Evolutionary conservation across 1,140 invertebrate genomes (phyloP).

Genomic region (Drosophila kurseongensis): DNA sequence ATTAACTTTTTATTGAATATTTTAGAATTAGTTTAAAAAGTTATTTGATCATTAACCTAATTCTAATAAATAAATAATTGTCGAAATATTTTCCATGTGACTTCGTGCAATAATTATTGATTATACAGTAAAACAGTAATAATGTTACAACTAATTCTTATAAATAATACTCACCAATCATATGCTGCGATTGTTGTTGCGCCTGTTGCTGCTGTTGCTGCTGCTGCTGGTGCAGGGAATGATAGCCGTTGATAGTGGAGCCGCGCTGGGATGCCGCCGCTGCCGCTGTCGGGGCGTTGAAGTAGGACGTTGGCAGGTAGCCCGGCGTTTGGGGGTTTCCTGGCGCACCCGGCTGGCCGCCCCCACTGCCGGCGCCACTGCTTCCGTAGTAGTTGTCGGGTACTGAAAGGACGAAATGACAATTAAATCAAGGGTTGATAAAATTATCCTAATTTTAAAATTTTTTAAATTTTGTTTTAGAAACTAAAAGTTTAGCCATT

Average conservation of each 20-base stretch:
- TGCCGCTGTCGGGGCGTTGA: constrained; percentile 73
- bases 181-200: constrained; percentile 67
- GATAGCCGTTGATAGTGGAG: constrained; percentile 67
- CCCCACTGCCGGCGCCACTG: constrained; percentile 46
- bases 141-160: too few species aligned
- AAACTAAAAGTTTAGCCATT: too few species aligned
- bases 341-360: constrained; percentile 53
- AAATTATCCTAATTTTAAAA: too few species aligned
- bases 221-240: constrained; percentile 81
- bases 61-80: too few species aligned
- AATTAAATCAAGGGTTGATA: not conserved
- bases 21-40: too few species aligned
- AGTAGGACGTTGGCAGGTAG: constrained; percentile 79
- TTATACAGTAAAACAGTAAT: too few species aligned
- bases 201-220: constrained; percentile 70
- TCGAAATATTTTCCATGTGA: too few species aligned
- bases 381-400: constrained; percentile 81
- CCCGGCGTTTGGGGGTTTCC: constrained; percentile 50
- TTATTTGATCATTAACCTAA: too few species aligned
- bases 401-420: constrained; percentile 47
- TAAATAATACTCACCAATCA: too few species aligned
- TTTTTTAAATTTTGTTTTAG: not conserved
- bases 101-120: too few species aligned
- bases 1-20: too few species aligned
- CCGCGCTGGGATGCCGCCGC: constrained; percentile 67